Evolutionary conservation across 2,888 invertebrate species (phyloP).

Genomic region (Apodemia zela): DNA sequence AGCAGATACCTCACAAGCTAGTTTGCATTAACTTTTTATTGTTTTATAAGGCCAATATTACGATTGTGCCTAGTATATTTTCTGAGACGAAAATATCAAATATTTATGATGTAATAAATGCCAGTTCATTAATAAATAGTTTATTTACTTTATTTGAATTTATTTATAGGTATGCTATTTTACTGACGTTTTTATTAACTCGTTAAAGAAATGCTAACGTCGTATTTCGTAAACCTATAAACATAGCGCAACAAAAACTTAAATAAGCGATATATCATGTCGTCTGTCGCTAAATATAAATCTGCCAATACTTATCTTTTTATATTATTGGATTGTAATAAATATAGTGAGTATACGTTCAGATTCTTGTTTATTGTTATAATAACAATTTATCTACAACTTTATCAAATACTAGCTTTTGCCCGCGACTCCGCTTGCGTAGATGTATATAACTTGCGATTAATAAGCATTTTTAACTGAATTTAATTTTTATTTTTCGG

Average conservation of each 20-base stretch:
- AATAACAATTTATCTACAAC: not conserved
- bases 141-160: constrained; percentile 6
- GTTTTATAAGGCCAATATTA: not conserved
- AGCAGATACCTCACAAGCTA: too few relatives aligned
- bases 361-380: not conserved
- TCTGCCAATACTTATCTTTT: constrained; percentile 7
- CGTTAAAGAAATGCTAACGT: constrained; percentile 12
- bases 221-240: constrained; percentile 4
- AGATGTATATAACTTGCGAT: too few relatives aligned
- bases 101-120: not conserved
- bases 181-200: constrained; percentile 4
- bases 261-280: constrained; percentile 15
- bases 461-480: too few relatives aligned
- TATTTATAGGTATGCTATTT: constrained; percentile 12
- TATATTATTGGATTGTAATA: not conserved
- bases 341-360: not conserved
- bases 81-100: not conserved
- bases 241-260: constrained; percentile 11
- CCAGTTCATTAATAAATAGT: constrained; percentile 8
- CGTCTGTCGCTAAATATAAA: constrained; percentile 6
- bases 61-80: not conserved
- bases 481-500: too few relatives aligned
- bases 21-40: not conserved
- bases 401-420: too few relatives aligned
- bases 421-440: too few relatives aligned